These are phyloP conservation scores for Brachycybe producta DNA, from an alignment of 2,888 invertebrate genomes.

Conservation along the genomic window DNA sequence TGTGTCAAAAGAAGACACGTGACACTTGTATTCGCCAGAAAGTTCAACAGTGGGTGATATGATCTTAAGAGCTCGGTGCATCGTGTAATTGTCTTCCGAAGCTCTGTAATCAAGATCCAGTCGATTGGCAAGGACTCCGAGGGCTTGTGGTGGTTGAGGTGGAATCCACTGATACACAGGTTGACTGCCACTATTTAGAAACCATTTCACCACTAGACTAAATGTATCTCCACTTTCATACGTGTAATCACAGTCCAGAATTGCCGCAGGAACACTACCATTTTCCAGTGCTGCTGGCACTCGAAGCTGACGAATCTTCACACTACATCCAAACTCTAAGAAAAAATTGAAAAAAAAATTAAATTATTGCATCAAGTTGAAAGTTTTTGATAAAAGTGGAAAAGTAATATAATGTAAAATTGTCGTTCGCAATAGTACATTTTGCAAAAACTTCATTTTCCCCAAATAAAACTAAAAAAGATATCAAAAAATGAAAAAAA, in stretches of 20 bases:
- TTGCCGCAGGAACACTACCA: slow-evolving; percentile 31
- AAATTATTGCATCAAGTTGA: too few species aligned
- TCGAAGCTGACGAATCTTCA: background rate
- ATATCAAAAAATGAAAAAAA: too few species aligned
- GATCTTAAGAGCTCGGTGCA: slow-evolving; percentile 56
- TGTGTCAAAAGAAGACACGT: slow-evolving; percentile 52
- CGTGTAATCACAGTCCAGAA: slow-evolving; percentile 59
- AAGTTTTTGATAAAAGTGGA: too few species aligned
- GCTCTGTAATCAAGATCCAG: slow-evolving; percentile 51
- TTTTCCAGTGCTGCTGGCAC: slow-evolving; percentile 8
- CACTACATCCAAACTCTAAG: too few species aligned
- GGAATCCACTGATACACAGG: slow-evolving; percentile 72
- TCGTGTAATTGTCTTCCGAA: slow-evolving; percentile 51
- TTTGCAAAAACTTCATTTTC: too few species aligned
- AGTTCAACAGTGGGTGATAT: slow-evolving; percentile 52
- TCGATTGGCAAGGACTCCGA: slow-evolving; percentile 44
- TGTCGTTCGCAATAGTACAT: too few species aligned
- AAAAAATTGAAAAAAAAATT: too few species aligned
- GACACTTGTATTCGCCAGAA: slow-evolving; percentile 59
- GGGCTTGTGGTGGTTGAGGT: slow-evolving; percentile 39
- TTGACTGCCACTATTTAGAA: slow-evolving; percentile 32
- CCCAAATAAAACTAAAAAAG: too few species aligned
- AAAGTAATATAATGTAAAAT: too few species aligned
- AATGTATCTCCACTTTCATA: slow-evolving; percentile 42
- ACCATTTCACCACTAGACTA: slow-evolving; percentile 64